These are phyloP conservation scores for Drosophila albomicans DNA, from an alignment of 1,140 invertebrate species.

Conservation along the genomic window DNA sequence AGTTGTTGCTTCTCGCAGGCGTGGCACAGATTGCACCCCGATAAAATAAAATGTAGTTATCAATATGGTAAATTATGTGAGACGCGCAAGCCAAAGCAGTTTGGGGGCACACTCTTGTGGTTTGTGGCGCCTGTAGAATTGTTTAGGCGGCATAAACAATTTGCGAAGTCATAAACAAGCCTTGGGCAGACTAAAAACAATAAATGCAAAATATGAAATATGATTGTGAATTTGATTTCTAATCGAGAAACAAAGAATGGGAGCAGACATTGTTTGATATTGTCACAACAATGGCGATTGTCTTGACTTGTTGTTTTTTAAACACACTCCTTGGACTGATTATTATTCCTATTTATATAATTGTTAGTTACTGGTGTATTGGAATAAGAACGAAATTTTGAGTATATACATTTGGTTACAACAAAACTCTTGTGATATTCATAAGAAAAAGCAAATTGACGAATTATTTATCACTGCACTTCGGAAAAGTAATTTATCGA, in stretches of 20 bases:
- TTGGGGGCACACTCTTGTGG: constrained; percentile 9
- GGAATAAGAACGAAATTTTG: too few relatives aligned
- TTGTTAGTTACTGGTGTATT: too few relatives aligned
- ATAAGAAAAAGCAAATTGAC: too few relatives aligned
- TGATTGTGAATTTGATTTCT: constrained; percentile 1
- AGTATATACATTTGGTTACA: too few relatives aligned
- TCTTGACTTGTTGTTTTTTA: neutral
- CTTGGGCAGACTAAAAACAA: constrained; percentile 22
- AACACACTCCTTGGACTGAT: too few relatives aligned
- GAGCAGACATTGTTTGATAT: neutral
- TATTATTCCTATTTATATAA: too few relatives aligned
- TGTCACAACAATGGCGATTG: neutral
- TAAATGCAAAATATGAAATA: constrained; percentile 20
- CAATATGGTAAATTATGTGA: constrained; percentile 63
- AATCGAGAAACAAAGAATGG: neutral
- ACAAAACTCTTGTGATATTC: too few relatives aligned
- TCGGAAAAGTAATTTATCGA: too few relatives aligned
- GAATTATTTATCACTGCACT: too few relatives aligned
- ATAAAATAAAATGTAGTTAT: constrained; percentile 64
- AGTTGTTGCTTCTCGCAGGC: constrained; percentile 51
- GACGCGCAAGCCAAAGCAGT: constrained; percentile 1
- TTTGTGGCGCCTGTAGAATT: constrained; percentile 70
- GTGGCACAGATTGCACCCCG: constrained; percentile 39
- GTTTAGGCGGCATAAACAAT: constrained; percentile 73
- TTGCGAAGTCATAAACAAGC: constrained; percentile 42